Base-by-base conservation (phyloP, 2,797 vertebrate species). In the Malurus splendens region DNA sequence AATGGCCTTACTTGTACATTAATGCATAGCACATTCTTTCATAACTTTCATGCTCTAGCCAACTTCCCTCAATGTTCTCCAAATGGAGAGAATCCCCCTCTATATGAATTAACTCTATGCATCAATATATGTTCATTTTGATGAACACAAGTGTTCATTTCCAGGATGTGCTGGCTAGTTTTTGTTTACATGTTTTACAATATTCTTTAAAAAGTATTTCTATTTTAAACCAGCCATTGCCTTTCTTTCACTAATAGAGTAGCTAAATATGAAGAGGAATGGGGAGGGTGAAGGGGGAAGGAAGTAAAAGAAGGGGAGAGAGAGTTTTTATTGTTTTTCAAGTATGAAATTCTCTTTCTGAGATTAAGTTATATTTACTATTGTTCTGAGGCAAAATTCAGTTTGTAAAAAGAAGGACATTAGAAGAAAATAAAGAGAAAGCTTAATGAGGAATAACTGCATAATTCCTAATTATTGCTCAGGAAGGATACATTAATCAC, bases 241-340 rank as follows among this genome's bases (percentile, higher is more conserved):
- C 4, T 25, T 36, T 72, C 77, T 73, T 75, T 67, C 7, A 22
- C 8, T n/a, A 14, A 2, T 28, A 16, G 5, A 70, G 19, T 52
- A 72, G 9, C 3, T 51, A 51, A 18, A 33, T 8, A 38, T 27
- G 6, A 71, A 59, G 8, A 11, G 78, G 9, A 61, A 68, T 41
- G 15, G 6, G 10, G 10, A 1, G 2, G 2, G 10, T 9, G 13
- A 42, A 33, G 6, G 2, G 4, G 30, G 15, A 30, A 19, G 8
- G 17, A 64, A 67, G 25, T 1, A 7, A 25, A 44, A 30, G 20
- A 27, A 42, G 1, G 3, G 1, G 54, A 42, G 3, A 20, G 57
- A 41, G 57, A 22, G 0, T 24, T 38, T 45, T 73, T 68, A 27
- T 19, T 7, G 2, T 6, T 82, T 78, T 62, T 13, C 7, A 48